Base-by-base conservation (phyloP, 2,113 vertebrate genomes). In the Ramphastos sulfuratus region DNA sequence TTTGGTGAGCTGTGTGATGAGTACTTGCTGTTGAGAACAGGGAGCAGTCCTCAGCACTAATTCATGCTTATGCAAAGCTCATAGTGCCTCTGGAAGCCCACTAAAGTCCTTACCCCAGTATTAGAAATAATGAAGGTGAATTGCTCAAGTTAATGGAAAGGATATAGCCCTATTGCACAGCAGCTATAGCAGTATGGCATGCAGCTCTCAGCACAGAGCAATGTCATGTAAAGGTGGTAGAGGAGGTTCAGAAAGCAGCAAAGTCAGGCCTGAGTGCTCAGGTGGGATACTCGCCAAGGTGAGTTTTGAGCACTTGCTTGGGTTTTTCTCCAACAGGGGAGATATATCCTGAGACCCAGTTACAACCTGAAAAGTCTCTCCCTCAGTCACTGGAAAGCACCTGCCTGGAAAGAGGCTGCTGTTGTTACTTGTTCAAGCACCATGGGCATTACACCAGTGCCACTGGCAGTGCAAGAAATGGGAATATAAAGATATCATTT, bases 381-480 rank as follows among this genome's bases (percentile, higher is more conserved):
- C 60, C 24, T 58, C 50, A 42, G 60, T 17, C 48, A 8, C 20
- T 0, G 4, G 28, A 28, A 35, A 52, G 52, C 65, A 60, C 74
- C 50, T 84, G 24, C 46, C 54, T 12, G 58, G 31, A 19, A 37
- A 59, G 64, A 37, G 20, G 16, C 18, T 52, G 70, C 39, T 80
- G 76, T 11, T 1, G 3, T 21, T 42, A 20, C 55, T 31, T 48
- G 12, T 54, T 64, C 1, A 0, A 65, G 73, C 28, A 8, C 23
- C 19, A 27, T 0, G 1, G 52, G 35, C 52, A 20, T 39, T 0
- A 0, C 1, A 1, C 37, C 27, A 9, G n/a, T 21, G 78, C 30
- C 31, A 44, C 17, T 0, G 2, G 14, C 18, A 25, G 31, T 42
- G 33, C 25, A 27, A 42, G 63, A 72, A 91, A 82, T 28, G 24